Conservation (phyloP, 2,888 invertebrate species). For the Chrysodeixis includens region DNA sequence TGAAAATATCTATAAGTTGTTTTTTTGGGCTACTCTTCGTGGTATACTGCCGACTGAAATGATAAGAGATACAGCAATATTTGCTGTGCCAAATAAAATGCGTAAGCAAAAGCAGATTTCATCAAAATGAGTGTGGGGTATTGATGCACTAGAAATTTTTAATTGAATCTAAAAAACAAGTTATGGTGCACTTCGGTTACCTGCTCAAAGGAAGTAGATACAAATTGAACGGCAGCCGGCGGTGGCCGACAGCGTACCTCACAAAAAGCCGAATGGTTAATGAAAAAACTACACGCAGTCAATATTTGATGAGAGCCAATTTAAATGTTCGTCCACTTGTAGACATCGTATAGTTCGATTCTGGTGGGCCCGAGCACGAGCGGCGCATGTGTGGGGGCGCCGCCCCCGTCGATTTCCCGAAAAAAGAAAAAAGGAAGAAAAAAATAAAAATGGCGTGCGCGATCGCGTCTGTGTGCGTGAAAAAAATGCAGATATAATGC, state of each 20-base stretch:
- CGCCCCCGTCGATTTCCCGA: constrained; percentile 80
- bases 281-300: constrained; percentile 88
- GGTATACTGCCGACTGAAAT: no score
- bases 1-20: no score
- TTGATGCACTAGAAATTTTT: constrained; percentile 39
- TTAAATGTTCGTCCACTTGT: constrained; percentile 89
- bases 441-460: constrained; percentile 85
- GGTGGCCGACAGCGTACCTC: constrained; percentile 65
- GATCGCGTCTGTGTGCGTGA: constrained; percentile 81
- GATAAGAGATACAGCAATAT: not conserved
- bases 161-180: constrained; percentile 47
- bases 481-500: constrained; percentile 89
- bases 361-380: constrained; percentile 64
- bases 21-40: no score
- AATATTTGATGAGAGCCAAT: constrained; percentile 89
- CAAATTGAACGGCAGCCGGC: constrained; percentile 76
- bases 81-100: not conserved
- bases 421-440: constrained; percentile 83
- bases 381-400: constrained; percentile 75
- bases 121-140: constrained; percentile 15
- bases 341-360: constrained; percentile 88
- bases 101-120: constrained; percentile 1
- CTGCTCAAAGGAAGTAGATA: constrained; percentile 76
- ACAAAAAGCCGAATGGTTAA: constrained; percentile 84
- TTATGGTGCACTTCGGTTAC: constrained; percentile 42